phyloP scores from a whole-genome alignment of 2,888 invertebrate genomes.

The Acleris emargana region DNA sequence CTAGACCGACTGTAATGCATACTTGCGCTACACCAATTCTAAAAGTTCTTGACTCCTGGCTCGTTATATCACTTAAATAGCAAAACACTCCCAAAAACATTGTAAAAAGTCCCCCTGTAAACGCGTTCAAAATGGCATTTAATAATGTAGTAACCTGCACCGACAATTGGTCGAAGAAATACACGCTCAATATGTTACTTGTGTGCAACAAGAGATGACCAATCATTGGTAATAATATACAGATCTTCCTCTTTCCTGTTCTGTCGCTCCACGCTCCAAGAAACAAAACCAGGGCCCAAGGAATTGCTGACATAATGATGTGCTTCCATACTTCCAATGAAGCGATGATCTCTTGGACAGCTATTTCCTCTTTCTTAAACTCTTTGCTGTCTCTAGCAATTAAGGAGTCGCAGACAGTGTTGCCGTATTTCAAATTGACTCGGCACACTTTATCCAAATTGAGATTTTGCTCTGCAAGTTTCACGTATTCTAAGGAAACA shows the following conservation, averaged over 20 bases:
- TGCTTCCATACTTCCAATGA: constrained; percentile 90
- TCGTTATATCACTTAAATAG: constrained; percentile 84
- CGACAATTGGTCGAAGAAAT: constrained; percentile 80
- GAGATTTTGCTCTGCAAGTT: constrained; percentile 88
- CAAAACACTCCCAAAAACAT: constrained; percentile 84
- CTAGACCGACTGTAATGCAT: constrained; percentile 11
- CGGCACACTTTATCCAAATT: constrained; percentile 90
- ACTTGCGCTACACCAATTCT: constrained; percentile 18
- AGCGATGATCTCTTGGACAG: constrained; percentile 85
- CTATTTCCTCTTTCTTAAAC: constrained; percentile 51
- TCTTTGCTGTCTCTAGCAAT: constrained; percentile 55
- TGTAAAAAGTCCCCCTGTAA: constrained; percentile 82
- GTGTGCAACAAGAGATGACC: constrained; percentile 87
- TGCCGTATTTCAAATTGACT: constrained; percentile 86
- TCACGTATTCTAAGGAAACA: constrained; percentile 73
- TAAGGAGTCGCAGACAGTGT: constrained; percentile 87
- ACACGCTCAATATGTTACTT: constrained; percentile 71
- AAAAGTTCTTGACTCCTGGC: constrained; percentile 57
- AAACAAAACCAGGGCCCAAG: constrained; percentile 88
- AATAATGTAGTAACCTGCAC: constrained; percentile 78
- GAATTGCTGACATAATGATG: constrained; percentile 87
- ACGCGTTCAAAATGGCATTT: constrained; percentile 79
- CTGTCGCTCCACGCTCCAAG: constrained; percentile 87
- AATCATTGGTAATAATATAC: constrained; percentile 88
- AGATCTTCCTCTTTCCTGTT: constrained; percentile 84